These are phyloP conservation scores for Pelodiscus sinensis DNA, from an alignment of 2,113 vertebrate species.

Conservation along the genomic window DNA sequence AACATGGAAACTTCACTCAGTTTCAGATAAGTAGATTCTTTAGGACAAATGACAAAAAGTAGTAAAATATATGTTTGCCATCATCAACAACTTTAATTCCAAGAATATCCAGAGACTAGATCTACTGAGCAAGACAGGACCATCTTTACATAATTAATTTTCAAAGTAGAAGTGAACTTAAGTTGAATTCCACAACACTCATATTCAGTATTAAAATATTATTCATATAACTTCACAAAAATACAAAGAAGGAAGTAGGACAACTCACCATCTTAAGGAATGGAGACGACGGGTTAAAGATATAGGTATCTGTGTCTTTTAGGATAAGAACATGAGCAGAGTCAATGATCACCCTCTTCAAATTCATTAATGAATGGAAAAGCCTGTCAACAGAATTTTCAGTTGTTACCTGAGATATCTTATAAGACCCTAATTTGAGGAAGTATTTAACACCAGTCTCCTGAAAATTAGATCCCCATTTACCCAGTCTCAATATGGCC, in stretches of 20 bases:
- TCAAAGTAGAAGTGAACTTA: not conserved
- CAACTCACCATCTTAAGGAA: slow-evolving; percentile 88
- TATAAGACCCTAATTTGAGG: not conserved
- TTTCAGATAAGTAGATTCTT: not conserved
- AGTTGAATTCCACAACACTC: not conserved
- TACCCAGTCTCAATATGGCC: not conserved
- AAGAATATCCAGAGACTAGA: not conserved
- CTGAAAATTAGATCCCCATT: not conserved
- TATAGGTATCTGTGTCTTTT: slow-evolving; percentile 84
- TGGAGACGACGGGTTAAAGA: slow-evolving; percentile 76
- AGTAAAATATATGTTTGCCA: not conserved
- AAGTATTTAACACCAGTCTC: not conserved
- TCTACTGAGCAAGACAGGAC: not conserved
- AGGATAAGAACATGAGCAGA: slow-evolving; percentile 89
- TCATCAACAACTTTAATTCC: not conserved
- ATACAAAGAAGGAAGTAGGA: not conserved
- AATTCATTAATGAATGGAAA: slow-evolving; percentile 85
- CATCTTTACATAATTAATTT: not conserved
- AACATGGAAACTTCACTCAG: not conserved
- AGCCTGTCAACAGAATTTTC: slow-evolving; percentile 79
- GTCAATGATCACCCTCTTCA: slow-evolving; percentile 87
- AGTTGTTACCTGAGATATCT: not conserved
- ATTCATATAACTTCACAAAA: not conserved
- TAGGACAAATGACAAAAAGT: not conserved
- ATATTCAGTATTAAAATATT: not conserved